Percentiles rank a stretch among this genome's conserved stretches.
phyloP scores from a whole-genome alignment of 2,888 invertebrate genomes.

The Drosophila prostipennis region DNA sequence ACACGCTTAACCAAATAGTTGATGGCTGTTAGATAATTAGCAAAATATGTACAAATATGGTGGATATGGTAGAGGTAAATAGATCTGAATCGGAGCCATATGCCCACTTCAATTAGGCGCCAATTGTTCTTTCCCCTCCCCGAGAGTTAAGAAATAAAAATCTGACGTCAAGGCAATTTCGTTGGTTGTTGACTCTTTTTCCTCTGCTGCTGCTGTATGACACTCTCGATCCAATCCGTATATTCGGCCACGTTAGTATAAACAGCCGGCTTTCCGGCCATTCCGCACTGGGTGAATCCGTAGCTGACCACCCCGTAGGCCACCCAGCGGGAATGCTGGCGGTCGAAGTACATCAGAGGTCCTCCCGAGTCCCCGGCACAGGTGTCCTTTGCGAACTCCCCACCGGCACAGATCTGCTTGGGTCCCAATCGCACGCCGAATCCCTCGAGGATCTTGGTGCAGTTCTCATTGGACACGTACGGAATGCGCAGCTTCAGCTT shows the following conservation, averaged over 20 bases:
- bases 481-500: conserved; percentile 88
- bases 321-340: conserved; percentile 85
- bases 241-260: conserved; percentile 88
- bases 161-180: conserved; percentile 47
- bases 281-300: conserved; percentile 88
- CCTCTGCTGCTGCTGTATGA: conserved; percentile 36
- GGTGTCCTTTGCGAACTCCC: conserved; percentile 88
- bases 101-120: conserved; percentile 36
- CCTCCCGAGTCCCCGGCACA: conserved; percentile 90
- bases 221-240: conserved; percentile 86
- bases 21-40: conserved; percentile 67
- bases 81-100: conserved; percentile 37
- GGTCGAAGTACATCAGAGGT: conserved; percentile 87
- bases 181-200: conserved; percentile 21
- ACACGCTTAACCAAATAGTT: conserved; percentile 48
- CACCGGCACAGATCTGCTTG: conserved; percentile 89
- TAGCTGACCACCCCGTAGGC: conserved; percentile 88
- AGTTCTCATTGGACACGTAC: conserved; percentile 85
- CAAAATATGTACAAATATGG: conserved; percentile 74
- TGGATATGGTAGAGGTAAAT: conserved; percentile 10
- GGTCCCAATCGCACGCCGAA: conserved; percentile 85
- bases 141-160: conserved; percentile 29
- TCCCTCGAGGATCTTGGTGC: conserved; percentile 85
- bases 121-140: conserved; percentile 29
- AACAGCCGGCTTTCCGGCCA: conserved; percentile 88